Evolutionary conservation across 2,113 vertebrate species (phyloP), one percentile per base, ranked within the genome.

Genomic region (Nothocercus julius): DNA sequence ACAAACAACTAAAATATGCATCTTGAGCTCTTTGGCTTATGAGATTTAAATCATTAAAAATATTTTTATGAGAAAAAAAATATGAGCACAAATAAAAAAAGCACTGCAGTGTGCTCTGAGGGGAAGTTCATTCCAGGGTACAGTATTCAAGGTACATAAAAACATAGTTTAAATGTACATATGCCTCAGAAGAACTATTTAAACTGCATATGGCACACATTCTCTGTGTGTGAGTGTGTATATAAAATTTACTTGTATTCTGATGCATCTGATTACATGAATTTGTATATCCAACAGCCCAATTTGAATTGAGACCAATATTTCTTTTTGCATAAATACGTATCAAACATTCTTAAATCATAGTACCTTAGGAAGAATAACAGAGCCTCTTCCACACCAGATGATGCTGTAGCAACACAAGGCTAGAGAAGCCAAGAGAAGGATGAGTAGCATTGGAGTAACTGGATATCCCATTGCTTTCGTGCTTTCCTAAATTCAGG

Each of bases 1-100:
- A 96, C 94, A 95, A 91, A 90, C 93, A 96, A 87, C 85, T 95
- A 59, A 97, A 96, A 85, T 89, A 95, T 97, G 95, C 76, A 91
- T 92, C 87, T 89, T 78, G 87, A 91, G n/a, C 73, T 92, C 61
- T 93, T 82, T 87, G 94, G 70, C 87, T 94, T 95, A 56, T 61
- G 93, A 90, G 92, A 95, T 62, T 96, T 88, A 95, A 96, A 89
- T 83, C 82, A 92, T 95, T 94, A 94, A 93, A 84, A 95, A 85
- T 92, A 74, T 38, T 94, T 95, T 82, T 86, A 91, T 83, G 87
- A 89, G 81, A 45, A 91, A 95, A 91, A 89, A 53, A 90, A 22
- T 49, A 68, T 3, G 28, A 92, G 70, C 63, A 83, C 82, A 90
- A 88, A 74, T 75, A 70, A 91, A 51, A 95, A 82, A 89, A 67